phyloP scores from a whole-genome alignment of 2,113 vertebrate genomes.

The Hirundichthys speculiger region DNA sequence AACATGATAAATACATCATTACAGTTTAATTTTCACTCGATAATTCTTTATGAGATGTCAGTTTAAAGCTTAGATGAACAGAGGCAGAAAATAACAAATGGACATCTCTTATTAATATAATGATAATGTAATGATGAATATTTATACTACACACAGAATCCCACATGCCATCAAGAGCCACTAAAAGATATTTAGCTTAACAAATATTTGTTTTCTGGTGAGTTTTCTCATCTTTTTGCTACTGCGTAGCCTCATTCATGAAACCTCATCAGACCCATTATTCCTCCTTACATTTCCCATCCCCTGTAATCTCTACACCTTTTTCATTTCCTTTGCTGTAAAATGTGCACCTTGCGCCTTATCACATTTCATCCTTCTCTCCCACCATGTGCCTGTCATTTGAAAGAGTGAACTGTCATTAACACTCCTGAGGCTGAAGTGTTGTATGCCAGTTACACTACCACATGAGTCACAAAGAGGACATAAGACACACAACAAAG shows the following conservation, averaged over 20 bases:
- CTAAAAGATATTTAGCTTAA: constrained; percentile 11
- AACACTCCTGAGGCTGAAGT: constrained; percentile 14
- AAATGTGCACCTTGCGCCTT: constrained; percentile 31
- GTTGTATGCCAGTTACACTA: constrained; percentile 39
- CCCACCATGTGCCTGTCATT: constrained; percentile 11
- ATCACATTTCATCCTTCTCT: constrained; percentile 16
- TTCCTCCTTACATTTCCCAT: constrained; percentile 8
- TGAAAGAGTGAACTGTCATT: constrained; percentile 42
- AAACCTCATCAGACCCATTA: constrained; percentile 21
- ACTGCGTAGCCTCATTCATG: constrained; percentile 10
- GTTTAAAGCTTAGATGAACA: background rate
- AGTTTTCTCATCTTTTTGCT: constrained; percentile 4
- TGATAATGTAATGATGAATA: background rate
- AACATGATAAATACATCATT: background rate
- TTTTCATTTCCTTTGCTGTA: constrained; percentile 57
- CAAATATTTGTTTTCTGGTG: constrained; percentile 12
- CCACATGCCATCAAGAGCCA: background rate
- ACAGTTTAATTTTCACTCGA: too few species aligned
- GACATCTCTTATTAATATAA: background rate
- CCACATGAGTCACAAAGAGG: constrained; percentile 45
- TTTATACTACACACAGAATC: background rate
- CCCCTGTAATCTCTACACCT: constrained; percentile 17
- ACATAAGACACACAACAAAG: constrained; percentile 23
- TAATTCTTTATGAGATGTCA: too few species aligned
- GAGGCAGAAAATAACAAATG: constrained; percentile 11